phyloP scores from a whole-genome alignment of 2,888 invertebrate genomes.

The Drosophila meridionalis region DNA sequence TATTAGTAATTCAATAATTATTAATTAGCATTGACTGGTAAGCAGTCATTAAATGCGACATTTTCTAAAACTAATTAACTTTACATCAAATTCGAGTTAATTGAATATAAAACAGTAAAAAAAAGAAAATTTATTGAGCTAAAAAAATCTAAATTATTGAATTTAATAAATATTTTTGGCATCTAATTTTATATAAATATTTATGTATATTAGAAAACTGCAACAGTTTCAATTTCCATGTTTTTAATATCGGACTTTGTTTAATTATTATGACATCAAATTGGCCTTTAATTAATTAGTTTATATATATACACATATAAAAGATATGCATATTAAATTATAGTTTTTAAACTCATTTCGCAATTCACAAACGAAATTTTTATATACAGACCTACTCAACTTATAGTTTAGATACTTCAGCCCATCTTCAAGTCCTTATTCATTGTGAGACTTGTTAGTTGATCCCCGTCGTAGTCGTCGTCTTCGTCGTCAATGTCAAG shows the following conservation, averaged over 20 bases:
- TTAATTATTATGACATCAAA: neutral
- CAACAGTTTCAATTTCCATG: neutral
- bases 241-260: neutral
- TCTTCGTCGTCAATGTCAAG: constrained; percentile 60
- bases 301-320: neutral
- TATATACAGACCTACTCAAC: neutral
- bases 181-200: neutral
- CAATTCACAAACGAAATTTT: neutral
- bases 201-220: neutral
- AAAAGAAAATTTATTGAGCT: neutral
- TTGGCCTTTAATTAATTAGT: neutral
- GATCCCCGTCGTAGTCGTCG: constrained; percentile 31
- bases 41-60: neutral
- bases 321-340: neutral
- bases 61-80: neutral
- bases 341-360: neutral
- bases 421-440: neutral
- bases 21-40: neutral
- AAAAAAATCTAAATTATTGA: neutral
- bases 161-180: neutral
- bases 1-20: neutral
- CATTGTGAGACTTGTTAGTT: constrained; percentile 10
- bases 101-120: neutral
- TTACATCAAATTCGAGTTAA: neutral
- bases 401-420: neutral